These are phyloP conservation scores for Rhynchotus rufescens DNA, from an alignment of 2,797 vertebrate genomes.

Conservation along the genomic window DNA sequence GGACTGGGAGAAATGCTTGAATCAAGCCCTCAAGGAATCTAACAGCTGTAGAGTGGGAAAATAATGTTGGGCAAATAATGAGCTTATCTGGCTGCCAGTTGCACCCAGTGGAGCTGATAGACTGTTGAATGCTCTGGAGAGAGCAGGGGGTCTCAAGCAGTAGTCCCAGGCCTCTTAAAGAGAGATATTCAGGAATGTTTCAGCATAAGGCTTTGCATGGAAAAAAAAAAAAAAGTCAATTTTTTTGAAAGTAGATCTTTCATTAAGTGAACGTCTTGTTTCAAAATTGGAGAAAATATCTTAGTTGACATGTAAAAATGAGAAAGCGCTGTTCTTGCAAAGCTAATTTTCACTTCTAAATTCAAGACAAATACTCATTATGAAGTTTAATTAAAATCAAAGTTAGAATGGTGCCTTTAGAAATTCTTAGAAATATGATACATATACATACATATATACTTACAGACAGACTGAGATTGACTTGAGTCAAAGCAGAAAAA, in stretches of 20 bases:
- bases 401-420: neutral
- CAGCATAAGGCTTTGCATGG: neutral
- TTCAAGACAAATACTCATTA: constrained; percentile 20
- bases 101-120: constrained; percentile 41
- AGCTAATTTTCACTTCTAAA: constrained; percentile 16
- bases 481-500: neutral
- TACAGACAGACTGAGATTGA: neutral
- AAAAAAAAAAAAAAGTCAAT: constrained; percentile 23
- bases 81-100: constrained; percentile 55
- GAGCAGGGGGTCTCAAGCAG: neutral
- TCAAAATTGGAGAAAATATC: neutral
- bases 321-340: constrained; percentile 55
- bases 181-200: neutral
- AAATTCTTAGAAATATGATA: neutral
- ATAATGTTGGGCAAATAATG: constrained; percentile 61
- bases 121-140: neutral
- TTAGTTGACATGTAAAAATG: constrained; percentile 47
- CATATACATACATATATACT: neutral
- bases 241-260: constrained; percentile 30
- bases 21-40: constrained; percentile 46
- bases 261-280: neutral
- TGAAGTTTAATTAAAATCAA: neutral
- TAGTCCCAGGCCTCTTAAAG: neutral
- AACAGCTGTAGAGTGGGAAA: constrained; percentile 55
- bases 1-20: constrained; percentile 22